Percentiles rank a stretch among this genome's conserved stretches.
Conservation (phyloP, 2,113 vertebrate species). For the Anguilla rostrata region DNA sequence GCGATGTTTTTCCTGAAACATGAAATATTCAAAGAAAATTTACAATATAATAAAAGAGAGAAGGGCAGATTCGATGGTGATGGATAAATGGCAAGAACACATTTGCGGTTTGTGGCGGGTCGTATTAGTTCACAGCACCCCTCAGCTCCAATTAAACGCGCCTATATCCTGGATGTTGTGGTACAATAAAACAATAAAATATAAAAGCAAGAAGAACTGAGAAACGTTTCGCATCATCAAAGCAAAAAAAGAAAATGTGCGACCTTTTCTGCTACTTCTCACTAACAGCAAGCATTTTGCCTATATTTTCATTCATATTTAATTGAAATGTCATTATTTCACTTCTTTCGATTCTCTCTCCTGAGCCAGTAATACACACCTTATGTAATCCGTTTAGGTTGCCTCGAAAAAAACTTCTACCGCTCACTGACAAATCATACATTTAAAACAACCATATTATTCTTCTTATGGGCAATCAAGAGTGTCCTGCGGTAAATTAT, state of each 20-base stretch:
- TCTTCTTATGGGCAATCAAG: neutral
- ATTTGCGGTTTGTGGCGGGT: constrained; percentile 68
- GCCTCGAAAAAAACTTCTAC: constrained; percentile 19
- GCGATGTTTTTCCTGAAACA: neutral
- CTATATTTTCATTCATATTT: constrained; percentile 22
- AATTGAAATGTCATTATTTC: constrained; percentile 17
- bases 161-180: constrained; percentile 69
- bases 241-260: constrained; percentile 55
- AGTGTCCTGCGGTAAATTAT: neutral
- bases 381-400: neutral
- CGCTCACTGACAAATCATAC: neutral
- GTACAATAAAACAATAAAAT: constrained; percentile 82
- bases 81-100: neutral
- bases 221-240: constrained; percentile 57
- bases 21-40: neutral
- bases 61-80: constrained; percentile 8
- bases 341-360: neutral
- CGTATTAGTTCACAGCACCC: constrained; percentile 76
- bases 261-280: constrained; percentile 37
- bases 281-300: constrained; percentile 15
- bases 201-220: constrained; percentile 61
- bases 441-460: neutral
- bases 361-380: constrained; percentile 1
- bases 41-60: constrained; percentile 4
- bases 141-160: constrained; percentile 75